These are phyloP conservation scores for Emys orbicularis DNA, from an alignment of 2,797 vertebrate genomes.

Conservation along the genomic window DNA sequence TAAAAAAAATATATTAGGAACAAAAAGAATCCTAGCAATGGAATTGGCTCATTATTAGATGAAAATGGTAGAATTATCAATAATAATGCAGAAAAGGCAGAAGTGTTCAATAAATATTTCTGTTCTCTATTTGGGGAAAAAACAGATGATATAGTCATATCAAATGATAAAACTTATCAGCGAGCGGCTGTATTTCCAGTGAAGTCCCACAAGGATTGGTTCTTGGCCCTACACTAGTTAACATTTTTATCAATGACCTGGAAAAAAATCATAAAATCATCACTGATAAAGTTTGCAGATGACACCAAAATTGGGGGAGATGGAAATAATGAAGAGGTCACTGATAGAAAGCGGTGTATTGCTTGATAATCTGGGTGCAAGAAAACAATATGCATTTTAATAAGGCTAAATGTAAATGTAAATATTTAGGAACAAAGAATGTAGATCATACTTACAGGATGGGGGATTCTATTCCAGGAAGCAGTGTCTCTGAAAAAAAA, in stretches of 20 bases:
- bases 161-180: not conserved
- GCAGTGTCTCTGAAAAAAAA: not conserved
- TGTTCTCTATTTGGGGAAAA: not conserved
- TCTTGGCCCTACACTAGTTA: not conserved
- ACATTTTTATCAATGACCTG: not conserved
- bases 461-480: not conserved
- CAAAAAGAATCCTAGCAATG: not conserved
- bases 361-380: not conserved
- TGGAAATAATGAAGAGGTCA: not conserved
- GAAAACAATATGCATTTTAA: not conserved
- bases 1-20: not conserved
- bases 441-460: not conserved
- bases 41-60: not conserved
- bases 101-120: not conserved
- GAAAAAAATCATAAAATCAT: not conserved
- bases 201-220: not conserved
- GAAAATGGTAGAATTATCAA: not conserved
- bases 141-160: not conserved
- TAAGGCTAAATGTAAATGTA: not conserved
- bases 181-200: not conserved
- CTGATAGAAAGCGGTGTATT: not conserved
- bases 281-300: not conserved
- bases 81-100: not conserved
- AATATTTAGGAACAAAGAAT: not conserved
- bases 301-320: not conserved